A percentile compares a stretch with the other conserved stretches of the same genome.
These are phyloP conservation scores for Prolemur simus DNA, from an alignment of 2,113 vertebrate genomes.

Conservation along the genomic window DNA sequence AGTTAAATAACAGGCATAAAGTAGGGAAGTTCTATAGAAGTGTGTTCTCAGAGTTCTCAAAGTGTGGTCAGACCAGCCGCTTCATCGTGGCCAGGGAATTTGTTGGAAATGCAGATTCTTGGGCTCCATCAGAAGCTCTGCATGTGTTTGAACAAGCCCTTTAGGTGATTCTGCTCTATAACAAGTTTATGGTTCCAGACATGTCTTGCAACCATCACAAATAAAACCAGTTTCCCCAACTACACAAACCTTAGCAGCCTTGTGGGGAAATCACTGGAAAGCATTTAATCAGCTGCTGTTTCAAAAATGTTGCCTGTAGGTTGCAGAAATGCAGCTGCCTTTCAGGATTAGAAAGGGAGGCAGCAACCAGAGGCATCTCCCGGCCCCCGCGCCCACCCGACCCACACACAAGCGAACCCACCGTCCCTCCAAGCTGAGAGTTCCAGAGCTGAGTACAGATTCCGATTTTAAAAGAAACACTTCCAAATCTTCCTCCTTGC, in stretches of 20 bases:
- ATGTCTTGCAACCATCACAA: background rate
- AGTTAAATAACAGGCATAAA: no score
- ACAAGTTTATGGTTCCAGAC: background rate
- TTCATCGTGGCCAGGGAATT: no score
- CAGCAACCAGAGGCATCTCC: background rate
- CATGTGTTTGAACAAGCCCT: background rate
- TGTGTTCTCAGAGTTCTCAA: background rate
- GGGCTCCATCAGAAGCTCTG: background rate
- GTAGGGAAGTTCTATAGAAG: background rate
- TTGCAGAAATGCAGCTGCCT: background rate
- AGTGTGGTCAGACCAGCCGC: background rate
- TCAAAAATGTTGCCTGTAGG: background rate
- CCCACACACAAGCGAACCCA: background rate
- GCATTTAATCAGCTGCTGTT: background rate
- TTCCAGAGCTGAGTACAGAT: background rate
- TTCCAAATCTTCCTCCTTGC: background rate
- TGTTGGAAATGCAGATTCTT: background rate
- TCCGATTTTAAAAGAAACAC: background rate
- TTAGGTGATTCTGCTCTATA: background rate
- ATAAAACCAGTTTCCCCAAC: background rate
- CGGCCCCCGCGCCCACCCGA: accelerated
- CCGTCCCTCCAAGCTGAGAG: accelerated
- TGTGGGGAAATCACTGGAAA: background rate
- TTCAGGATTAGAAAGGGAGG: background rate
- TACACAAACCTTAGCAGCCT: background rate